These are phyloP conservation scores for Nephrotoma appendiculata DNA, from an alignment of 2,888 invertebrate genomes.

Conservation along the genomic window DNA sequence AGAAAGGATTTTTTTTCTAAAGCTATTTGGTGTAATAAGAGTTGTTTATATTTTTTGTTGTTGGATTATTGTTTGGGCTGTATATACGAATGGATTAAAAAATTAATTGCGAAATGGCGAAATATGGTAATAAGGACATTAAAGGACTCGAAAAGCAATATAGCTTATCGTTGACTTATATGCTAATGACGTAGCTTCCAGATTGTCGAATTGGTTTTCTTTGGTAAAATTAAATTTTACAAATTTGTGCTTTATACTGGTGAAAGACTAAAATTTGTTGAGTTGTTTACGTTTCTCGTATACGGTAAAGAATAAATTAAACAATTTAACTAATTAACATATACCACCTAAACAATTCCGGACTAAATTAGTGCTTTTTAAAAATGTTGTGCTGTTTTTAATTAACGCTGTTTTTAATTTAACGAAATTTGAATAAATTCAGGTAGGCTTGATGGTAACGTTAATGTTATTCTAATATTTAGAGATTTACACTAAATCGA, in stretches of 20 bases:
- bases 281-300: background rate
- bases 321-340: background rate
- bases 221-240: too few species aligned
- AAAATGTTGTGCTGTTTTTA: background rate
- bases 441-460: too few species aligned
- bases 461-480: too few species aligned
- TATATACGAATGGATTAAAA: background rate
- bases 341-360: background rate
- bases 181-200: background rate
- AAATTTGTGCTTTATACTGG: too few species aligned
- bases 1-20: background rate
- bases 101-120: background rate
- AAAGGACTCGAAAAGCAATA: background rate
- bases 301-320: background rate
- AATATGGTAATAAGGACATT: background rate
- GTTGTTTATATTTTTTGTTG: background rate
- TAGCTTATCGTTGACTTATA: background rate
- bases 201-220: too few species aligned
- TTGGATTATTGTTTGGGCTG: background rate
- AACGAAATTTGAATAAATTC: too few species aligned
- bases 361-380: background rate
- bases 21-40: background rate
- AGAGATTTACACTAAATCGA: too few species aligned
- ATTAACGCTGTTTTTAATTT: too few species aligned
- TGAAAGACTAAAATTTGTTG: background rate